A percentile compares a stretch with the other conserved stretches of the same genome.
Evolutionary conservation across 1,140 invertebrate species (phyloP).

Genomic region (Triops cancriformis): DNA sequence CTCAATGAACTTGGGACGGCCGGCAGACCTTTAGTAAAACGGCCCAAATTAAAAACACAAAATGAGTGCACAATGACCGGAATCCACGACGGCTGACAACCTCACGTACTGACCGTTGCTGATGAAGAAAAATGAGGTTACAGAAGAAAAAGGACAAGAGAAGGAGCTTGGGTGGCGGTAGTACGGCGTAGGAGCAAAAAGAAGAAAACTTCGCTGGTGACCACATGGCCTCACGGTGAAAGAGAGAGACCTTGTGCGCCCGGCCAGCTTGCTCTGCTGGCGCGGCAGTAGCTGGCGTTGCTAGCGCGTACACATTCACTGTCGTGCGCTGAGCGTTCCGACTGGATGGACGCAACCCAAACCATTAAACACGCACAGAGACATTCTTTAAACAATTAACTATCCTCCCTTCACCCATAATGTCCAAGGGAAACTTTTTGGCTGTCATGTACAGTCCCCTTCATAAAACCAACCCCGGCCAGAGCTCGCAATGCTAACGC

Average conservation of each 20-base stretch:
- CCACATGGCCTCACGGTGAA: conserved; percentile 12
- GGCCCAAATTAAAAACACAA: not conserved
- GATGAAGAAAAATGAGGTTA: conserved; percentile 14
- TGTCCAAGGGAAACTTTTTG: too few relatives aligned
- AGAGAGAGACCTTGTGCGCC: not conserved
- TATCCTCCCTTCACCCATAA: too few relatives aligned
- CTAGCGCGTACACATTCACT: not conserved
- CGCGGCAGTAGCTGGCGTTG: not conserved
- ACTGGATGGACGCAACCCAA: too few relatives aligned
- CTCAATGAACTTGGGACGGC: not conserved
- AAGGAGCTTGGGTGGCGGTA: not conserved
- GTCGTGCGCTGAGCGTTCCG: not conserved
- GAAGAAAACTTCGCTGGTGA: not conserved
- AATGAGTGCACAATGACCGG: not conserved
- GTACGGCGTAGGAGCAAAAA: not conserved
- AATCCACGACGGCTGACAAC: conserved; percentile 9
- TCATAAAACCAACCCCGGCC: too few relatives aligned
- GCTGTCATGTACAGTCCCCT: too few relatives aligned
- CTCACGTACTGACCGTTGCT: not conserved
- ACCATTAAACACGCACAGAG: too few relatives aligned
- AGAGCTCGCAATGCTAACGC: too few relatives aligned
- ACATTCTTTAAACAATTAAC: too few relatives aligned
- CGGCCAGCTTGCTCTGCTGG: not conserved
- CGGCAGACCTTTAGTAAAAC: not conserved
- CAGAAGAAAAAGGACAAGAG: not conserved